Evolutionary conservation across 2,888 invertebrate genomes (phyloP).

Genomic region (Pachliopta kotzebuea): DNA sequence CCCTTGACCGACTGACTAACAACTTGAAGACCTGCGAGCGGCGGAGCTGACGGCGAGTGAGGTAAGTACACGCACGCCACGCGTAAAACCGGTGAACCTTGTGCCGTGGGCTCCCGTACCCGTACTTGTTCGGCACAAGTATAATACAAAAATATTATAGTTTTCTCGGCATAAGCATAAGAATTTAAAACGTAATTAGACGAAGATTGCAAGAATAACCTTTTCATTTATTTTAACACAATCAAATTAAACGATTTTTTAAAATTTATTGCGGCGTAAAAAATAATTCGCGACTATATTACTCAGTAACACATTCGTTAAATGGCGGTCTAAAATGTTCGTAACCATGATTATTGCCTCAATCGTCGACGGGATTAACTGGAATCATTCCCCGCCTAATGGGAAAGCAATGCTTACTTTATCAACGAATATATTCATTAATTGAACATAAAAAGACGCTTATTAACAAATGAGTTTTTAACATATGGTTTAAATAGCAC

Average conservation of each 20-base stretch:
- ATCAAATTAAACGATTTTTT: neutral
- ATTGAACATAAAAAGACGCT: neutral
- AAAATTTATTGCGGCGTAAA: neutral
- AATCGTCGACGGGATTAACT: slow-evolving; percentile 42
- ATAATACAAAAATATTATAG: too few relatives aligned
- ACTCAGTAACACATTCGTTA: slow-evolving; percentile 7
- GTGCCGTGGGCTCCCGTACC: too few relatives aligned
- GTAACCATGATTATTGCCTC: slow-evolving; percentile 25
- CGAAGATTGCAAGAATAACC: neutral
- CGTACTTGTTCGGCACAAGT: too few relatives aligned
- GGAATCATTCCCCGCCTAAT: slow-evolving; percentile 41
- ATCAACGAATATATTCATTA: slow-evolving; percentile 23
- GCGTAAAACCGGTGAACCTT: too few relatives aligned
- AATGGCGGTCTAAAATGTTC: slow-evolving; percentile 17
- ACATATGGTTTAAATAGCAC: too few relatives aligned
- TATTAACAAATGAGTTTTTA: neutral
- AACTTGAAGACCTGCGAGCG: too few relatives aligned
- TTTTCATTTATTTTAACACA: neutral
- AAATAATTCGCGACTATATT: neutral
- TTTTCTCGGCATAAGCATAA: neutral
- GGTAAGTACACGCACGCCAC: too few relatives aligned
- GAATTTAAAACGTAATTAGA: neutral
- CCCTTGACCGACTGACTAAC: too few relatives aligned
- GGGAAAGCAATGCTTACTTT: slow-evolving; percentile 38
- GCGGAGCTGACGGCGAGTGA: too few relatives aligned